A percentile compares a stretch with the other conserved stretches of the same genome.
These are phyloP conservation scores for Drosophila greeni DNA, from an alignment of 2,888 invertebrate genomes.

Conservation along the genomic window DNA sequence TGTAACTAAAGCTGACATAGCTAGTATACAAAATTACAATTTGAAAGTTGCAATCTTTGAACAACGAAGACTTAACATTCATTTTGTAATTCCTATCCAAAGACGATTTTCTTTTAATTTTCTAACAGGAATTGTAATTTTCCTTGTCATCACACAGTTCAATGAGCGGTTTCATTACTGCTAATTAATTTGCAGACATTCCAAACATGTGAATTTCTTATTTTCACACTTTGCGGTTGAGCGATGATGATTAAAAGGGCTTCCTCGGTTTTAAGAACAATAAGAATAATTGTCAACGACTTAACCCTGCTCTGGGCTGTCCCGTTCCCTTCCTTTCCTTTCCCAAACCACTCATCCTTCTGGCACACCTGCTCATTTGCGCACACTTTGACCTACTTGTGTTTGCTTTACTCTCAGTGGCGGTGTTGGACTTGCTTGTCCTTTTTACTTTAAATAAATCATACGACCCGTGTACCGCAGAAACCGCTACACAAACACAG, in stretches of 20 bases:
- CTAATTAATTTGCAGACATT: slow-evolving; percentile 6
- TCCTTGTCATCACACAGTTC: too few species aligned
- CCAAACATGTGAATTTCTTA: not conserved
- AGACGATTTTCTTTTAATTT: not conserved
- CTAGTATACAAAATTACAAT: too few species aligned
- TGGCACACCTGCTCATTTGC: slow-evolving; percentile 28
- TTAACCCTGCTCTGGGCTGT: slow-evolving; percentile 10
- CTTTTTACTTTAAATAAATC: slow-evolving; percentile 67
- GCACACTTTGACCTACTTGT: slow-evolving; percentile 41
- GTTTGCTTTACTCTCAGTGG: slow-evolving; percentile 23
- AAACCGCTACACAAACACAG: slow-evolving; percentile 57
- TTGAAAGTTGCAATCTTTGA: too few species aligned
- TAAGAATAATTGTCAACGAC: slow-evolving; percentile 30
- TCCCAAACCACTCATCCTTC: not conserved
- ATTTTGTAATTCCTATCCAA: not conserved
- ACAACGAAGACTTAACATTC: not conserved
- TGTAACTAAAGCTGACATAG: too few species aligned
- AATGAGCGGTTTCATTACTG: not conserved
- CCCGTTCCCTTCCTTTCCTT: not conserved
- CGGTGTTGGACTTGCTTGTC: slow-evolving; percentile 20
- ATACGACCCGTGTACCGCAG: slow-evolving; percentile 56
- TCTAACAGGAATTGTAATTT: not conserved
- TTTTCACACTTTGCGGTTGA: not conserved
- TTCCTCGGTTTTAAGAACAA: slow-evolving; percentile 5
- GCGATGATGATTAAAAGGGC: not conserved